Evolutionary conservation across 2,797 vertebrate genomes (phyloP).

Genomic region (Micropoecilia bifurca): DNA sequence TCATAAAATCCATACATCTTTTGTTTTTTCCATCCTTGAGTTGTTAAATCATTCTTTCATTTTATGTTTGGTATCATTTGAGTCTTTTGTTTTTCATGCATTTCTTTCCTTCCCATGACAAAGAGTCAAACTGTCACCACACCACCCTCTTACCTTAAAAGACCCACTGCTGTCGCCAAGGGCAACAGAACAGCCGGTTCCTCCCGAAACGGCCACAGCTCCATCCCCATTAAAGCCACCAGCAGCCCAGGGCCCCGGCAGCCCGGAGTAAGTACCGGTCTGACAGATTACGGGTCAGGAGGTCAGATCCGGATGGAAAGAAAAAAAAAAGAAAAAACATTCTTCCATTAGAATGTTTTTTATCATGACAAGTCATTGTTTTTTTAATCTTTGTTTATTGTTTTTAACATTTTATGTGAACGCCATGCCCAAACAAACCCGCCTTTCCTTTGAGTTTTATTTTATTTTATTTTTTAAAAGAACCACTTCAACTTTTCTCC

Average conservation of each 20-base stretch:
- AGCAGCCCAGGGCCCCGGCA: conserved; percentile 73
- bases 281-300: conserved; percentile 4
- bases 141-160: conserved; percentile 81
- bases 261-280: conserved; percentile 84
- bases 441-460: neutral
- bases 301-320: conserved; percentile 8
- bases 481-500: neutral
- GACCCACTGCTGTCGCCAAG: conserved; percentile 79
- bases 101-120: conserved; percentile 67
- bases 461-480: too few species aligned
- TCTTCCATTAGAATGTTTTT: neutral
- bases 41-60: conserved; percentile 27
- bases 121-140: conserved; percentile 85
- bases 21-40: conserved; percentile 26
- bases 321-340: neutral
- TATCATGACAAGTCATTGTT: neutral
- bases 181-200: conserved; percentile 78
- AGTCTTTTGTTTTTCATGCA: conserved; percentile 48
- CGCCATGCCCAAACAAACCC: neutral
- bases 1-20: neutral
- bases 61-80: conserved; percentile 33
- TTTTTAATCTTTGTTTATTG: neutral
- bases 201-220: conserved; percentile 77
- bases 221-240: conserved; percentile 79
- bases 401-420: neutral